These are phyloP conservation scores for Cladorhizidae sp. DNA, from an alignment of 37 sponge, comb jelly and placozoan genomes.

Conservation along the genomic window DNA sequence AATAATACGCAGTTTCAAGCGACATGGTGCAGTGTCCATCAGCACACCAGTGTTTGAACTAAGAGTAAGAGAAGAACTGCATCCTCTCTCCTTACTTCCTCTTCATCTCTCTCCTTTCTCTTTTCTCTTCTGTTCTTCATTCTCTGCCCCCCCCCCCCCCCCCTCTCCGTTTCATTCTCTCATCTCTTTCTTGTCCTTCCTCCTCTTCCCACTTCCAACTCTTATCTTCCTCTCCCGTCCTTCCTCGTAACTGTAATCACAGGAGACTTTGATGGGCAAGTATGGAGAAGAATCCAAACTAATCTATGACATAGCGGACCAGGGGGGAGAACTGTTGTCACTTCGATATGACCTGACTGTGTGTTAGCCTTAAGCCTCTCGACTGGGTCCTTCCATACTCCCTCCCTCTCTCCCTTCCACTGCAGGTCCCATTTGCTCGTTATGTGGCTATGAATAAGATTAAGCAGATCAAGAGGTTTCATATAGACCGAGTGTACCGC, in stretches of 20 bases:
- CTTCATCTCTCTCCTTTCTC: too few species aligned
- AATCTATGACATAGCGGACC: constrained; percentile 97
- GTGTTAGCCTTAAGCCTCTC: constrained; percentile 7
- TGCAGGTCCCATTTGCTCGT: constrained; percentile 87
- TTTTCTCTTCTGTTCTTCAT: too few species aligned
- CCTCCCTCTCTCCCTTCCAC: background rate
- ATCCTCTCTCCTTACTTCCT: too few species aligned
- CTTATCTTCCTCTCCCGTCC: background rate
- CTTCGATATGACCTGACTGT: constrained; percentile 98
- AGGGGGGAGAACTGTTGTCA: constrained; percentile 96
- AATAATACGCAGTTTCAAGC: constrained; percentile 86
- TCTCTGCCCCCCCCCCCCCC: too few species aligned
- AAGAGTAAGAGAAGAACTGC: constrained; percentile 45
- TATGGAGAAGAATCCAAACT: constrained; percentile 99
- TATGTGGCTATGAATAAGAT: constrained; percentile 96
- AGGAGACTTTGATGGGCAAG: constrained; percentile 89
- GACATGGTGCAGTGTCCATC: constrained; percentile 98
- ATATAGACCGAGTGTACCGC: constrained; percentile 97
- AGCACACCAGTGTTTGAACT: constrained; percentile 98
- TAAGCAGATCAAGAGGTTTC: constrained; percentile 93
- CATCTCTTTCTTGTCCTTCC: background rate
- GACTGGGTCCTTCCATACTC: background rate
- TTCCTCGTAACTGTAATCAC: background rate
- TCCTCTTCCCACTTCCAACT: background rate
- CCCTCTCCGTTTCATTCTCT: too few species aligned